Conservation (phyloP, 2,888 invertebrate species). For the Pecten maximus region DNA sequence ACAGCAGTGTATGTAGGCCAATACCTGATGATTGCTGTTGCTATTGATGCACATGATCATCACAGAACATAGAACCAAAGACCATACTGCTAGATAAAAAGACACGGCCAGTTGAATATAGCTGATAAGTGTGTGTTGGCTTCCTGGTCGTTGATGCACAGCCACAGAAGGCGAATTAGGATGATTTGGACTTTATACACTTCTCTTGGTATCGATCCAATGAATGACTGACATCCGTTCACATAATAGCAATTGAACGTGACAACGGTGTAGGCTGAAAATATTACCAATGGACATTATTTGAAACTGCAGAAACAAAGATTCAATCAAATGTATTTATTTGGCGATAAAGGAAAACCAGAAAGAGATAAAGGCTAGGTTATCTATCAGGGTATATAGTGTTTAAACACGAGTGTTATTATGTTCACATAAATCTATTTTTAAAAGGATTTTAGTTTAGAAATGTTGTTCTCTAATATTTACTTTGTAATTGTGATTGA, state of each 20-base stretch:
- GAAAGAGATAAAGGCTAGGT: neutral
- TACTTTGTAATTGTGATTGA: neutral
- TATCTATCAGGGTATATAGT: neutral
- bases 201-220: neutral
- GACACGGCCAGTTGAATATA: neutral
- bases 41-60: neutral
- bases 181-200: neutral
- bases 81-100: neutral
- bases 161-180: neutral
- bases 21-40: neutral
- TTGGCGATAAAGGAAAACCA: neutral
- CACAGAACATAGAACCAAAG: neutral
- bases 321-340: slow-evolving; percentile 9
- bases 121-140: neutral
- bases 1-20: neutral
- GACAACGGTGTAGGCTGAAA: neutral
- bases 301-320: neutral
- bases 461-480: neutral
- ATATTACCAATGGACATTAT: neutral
- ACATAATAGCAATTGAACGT: neutral
- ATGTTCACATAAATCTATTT: neutral
- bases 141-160: neutral
- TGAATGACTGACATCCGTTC: neutral
- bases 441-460: neutral
- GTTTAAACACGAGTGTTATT: neutral